Percentiles rank a stretch among this genome's conserved stretches.
Conservation (phyloP, 2,113 vertebrate species). For the Mystacornis crossleyi region DNA sequence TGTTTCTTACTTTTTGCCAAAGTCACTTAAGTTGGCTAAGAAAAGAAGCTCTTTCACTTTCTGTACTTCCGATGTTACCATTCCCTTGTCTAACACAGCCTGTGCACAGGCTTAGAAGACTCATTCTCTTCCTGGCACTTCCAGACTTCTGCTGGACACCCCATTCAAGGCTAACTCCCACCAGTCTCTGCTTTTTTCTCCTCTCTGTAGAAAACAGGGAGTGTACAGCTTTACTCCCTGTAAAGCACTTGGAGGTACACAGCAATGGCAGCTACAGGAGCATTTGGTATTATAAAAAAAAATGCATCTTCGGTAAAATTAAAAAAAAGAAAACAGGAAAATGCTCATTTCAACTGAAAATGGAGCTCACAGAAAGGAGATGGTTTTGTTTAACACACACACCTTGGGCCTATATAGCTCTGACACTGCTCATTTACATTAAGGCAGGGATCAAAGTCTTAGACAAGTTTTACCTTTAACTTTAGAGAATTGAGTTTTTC, state of each 20-base stretch:
- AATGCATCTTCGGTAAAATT: not conserved
- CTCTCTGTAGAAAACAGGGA: not conserved
- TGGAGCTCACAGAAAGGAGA: not conserved
- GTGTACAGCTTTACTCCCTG: not conserved
- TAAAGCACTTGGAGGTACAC: not conserved
- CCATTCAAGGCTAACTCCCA: not conserved
- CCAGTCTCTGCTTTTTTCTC: not conserved
- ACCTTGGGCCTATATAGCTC: not conserved
- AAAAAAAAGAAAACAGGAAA: not conserved
- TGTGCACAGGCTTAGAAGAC: not conserved
- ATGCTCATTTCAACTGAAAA: not conserved
- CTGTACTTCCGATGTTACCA: not conserved
- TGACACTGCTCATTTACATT: not conserved
- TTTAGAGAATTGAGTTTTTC: conserved; percentile 96
- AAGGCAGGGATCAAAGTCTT: not conserved
- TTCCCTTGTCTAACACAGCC: not conserved
- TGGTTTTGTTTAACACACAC: not conserved
- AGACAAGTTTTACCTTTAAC: conserved; percentile 81
- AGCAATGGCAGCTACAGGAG: not conserved
- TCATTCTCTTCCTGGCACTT: not conserved
- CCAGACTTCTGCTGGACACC: not conserved
- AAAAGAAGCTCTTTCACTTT: not conserved
- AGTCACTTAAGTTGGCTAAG: not conserved
- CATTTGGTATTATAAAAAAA: not conserved
- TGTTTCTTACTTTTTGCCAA: not conserved